Evolutionary conservation across 1,140 invertebrate genomes (phyloP), one percentile per base, ranked within the genome.

Genomic region (Bombus affinis): DNA sequence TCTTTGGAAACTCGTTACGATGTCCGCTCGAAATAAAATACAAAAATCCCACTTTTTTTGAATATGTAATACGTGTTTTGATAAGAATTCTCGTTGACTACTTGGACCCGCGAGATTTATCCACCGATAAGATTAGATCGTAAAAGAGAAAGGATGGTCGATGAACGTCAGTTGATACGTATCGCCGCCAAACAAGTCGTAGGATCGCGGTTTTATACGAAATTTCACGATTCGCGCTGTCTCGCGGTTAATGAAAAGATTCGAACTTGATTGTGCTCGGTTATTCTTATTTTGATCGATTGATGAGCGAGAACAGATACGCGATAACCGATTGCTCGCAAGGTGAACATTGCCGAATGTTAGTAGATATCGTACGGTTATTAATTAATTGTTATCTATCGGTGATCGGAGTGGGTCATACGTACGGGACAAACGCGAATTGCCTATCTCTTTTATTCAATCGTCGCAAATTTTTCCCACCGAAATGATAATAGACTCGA

Each of bases 331-430:
- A 57, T 81, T 42, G 15, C 37, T 25, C 47, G 39, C 57, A 47
- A 75, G 57, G 57, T 76, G 35, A 15, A 83, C 57, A 47, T 71
- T 59, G 75, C 71, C 65, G 15, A n/a, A 71, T 79, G 3, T 9
- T 47, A 37, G 71, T 59, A 22, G 65, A 83, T 83, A 83, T 10
- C 75, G 65, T 18, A 35, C 44, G 3, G 8, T 6, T 32, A 71
- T 78, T 79, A 71, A 84, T 84, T 79, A 71, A 71, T 71, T n/a
- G 37, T 57, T 84, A 84, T 84, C 82, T 37, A 32, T 12, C 6
- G 71, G 28, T 71, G 70, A 47, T 65, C 81, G 57, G 4, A 28
- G 1, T 32, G 15, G 9, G 18, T 53, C 47, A 53, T 53, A 22
- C 22, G 22, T 53, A 22, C 47, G 18, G 6, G 47, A 22, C 5